phyloP scores from a whole-genome alignment of 2,113 vertebrate genomes.

The Cyprinodon tularosa region DNA sequence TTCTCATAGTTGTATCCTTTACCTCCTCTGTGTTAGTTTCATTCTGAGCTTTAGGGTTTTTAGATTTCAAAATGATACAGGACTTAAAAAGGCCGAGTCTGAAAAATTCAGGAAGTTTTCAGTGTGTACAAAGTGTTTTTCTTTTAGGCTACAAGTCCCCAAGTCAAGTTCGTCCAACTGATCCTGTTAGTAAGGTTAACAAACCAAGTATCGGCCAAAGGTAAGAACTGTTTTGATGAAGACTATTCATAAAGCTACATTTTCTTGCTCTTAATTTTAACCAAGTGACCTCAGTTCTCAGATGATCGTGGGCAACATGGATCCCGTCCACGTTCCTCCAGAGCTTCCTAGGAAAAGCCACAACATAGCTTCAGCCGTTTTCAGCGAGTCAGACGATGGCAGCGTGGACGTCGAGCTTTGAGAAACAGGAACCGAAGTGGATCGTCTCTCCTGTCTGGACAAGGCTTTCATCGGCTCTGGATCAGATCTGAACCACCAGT shows the following conservation, averaged over 20 bases:
- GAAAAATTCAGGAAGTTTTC: background rate
- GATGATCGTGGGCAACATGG: constrained; percentile 34
- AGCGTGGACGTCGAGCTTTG: constrained; percentile 68
- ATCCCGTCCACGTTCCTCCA: constrained; percentile 20
- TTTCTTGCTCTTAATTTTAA: background rate
- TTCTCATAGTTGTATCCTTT: background rate
- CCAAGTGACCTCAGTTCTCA: constrained; percentile 51
- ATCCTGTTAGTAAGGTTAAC: constrained; percentile 51
- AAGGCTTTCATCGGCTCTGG: background rate
- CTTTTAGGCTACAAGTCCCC: constrained; percentile 62
- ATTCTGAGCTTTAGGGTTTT: background rate
- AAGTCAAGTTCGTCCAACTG: constrained; percentile 32
- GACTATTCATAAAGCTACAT: background rate
- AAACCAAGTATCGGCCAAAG: constrained; percentile 49
- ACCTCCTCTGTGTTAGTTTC: background rate
- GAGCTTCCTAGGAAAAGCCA: constrained; percentile 35
- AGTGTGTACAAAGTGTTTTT: background rate
- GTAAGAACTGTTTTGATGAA: constrained; percentile 43
- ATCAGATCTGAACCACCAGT: background rate
- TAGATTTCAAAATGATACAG: background rate
- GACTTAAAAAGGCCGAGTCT: background rate
- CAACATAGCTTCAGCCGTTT: background rate
- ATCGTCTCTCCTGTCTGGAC: background rate
- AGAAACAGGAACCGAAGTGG: background rate
- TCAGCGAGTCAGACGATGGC: constrained; percentile 57